Base-by-base conservation (phyloP, 1,140 invertebrate genomes). In the Ditylenchus dipsaci region DNA sequence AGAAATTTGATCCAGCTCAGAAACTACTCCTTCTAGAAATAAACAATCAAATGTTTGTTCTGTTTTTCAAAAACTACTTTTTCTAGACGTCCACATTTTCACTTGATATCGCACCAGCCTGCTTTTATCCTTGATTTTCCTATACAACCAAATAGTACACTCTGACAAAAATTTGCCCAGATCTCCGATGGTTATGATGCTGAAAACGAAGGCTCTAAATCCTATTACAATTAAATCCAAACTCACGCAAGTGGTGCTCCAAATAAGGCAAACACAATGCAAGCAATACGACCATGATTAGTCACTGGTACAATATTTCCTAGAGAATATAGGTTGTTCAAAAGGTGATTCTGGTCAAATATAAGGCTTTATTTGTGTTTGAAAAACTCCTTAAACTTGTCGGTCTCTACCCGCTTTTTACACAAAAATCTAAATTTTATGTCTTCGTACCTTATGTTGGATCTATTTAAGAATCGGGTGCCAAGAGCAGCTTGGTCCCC, bases 221-320 rank as follows among this genome's bases (percentile, higher is more conserved):
- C 56, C 19, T 63, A 29, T 63, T 42, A 30, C 29, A 21, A 21
- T 33, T 23, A 65, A 53, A 26, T 66, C 63, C 57, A 67, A 59
- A 60, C 59, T 63, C 15, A 38, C 33, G 67, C 64, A 21, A 69
- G 59, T 0, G 90, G 85, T 7, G 88, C 88, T 0, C 91, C 91
- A 57, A 92, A 86, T 72, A 80, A 56, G 0, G 91, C 91, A 82
- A 93, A 94, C 17, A 91, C 84, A 69, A 94, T 91, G 0, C 91
- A 92, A 0, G 90, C 88, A 23, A 92, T 86, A 81, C 91, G 90
- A 1, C 92, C 92, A 21, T 89, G 84, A 65, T 88, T 86, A 1
- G 90, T 92, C 1, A 91, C 91, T 0, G 93, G 93, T 9, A 92
- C 91, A 68, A 95, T 90, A 82, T 96, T 92, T 57, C 93, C 93